Evolutionary conservation across 2,797 vertebrate genomes (phyloP).

Genomic region (Ctenopoma multispine): DNA sequence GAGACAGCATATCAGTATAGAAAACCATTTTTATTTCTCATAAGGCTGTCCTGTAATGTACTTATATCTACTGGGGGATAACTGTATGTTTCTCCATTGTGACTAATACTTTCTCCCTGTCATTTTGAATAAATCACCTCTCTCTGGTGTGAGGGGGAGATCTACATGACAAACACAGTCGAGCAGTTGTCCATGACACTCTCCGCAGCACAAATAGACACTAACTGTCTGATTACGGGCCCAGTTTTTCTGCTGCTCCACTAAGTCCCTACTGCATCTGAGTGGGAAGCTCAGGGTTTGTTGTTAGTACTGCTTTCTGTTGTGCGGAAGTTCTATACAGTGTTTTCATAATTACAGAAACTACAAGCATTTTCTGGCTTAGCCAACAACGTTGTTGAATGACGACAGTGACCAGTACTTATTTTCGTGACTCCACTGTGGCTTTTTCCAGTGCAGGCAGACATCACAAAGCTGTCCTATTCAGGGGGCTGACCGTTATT

Average conservation of each 20-base stretch:
- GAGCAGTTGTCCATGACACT: conserved; percentile 44
- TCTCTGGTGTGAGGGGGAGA: conserved; percentile 59
- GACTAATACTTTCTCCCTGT: conserved; percentile 73
- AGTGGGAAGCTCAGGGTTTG: conserved; percentile 46
- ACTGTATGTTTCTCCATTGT: conserved; percentile 73
- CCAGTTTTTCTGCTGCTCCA: conserved; percentile 37
- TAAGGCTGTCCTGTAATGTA: conserved; percentile 83
- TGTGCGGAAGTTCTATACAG: conserved; percentile 77
- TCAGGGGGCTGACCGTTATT: conserved; percentile 57
- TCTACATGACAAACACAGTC: conserved; percentile 60
- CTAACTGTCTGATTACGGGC: conserved; percentile 53
- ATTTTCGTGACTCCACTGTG: conserved; percentile 54
- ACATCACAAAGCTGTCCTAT: conserved; percentile 57
- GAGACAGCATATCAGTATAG: conserved; percentile 79
- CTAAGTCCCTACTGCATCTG: conserved; percentile 35
- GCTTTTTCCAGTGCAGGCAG: conserved; percentile 61
- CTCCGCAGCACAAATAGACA: conserved; percentile 53
- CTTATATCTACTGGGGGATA: conserved; percentile 78
- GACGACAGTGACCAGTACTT: conserved; percentile 61
- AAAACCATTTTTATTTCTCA: conserved; percentile 86
- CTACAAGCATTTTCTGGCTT: conserved; percentile 60
- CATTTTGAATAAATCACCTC: conserved; percentile 62
- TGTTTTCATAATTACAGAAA: conserved; percentile 75
- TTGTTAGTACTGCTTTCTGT: conserved; percentile 53
- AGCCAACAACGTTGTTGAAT: conserved; percentile 59